Evolutionary conservation across 2,888 invertebrate species (phyloP).

Genomic region (Drosophila putrida): DNA sequence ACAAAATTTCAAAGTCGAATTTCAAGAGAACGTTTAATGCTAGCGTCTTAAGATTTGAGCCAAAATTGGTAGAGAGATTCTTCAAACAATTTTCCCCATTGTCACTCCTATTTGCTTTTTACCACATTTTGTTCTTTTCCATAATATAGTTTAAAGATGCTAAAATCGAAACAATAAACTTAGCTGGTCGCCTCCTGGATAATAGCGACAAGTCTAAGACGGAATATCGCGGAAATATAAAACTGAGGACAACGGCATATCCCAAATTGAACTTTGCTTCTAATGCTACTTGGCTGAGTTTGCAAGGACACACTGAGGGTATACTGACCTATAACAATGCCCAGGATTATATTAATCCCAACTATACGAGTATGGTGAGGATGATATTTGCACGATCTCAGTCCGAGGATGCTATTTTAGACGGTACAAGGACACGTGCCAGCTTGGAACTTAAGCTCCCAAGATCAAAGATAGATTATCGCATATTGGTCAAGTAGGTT

Average conservation of each 20-base stretch:
- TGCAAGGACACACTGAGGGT: slow-evolving; percentile 90
- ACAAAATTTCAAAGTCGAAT: too few species aligned
- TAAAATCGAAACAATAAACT: slow-evolving; percentile 85
- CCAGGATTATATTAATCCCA: slow-evolving; percentile 87
- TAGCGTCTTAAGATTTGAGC: too few species aligned
- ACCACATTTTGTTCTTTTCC: too few species aligned
- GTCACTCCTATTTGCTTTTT: too few species aligned
- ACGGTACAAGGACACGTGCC: slow-evolving; percentile 86
- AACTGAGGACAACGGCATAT: slow-evolving; percentile 91
- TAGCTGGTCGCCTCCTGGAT: slow-evolving; percentile 86
- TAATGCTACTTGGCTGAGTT: slow-evolving; percentile 88
- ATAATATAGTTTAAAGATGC: slow-evolving; percentile 82
- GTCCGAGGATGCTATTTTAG: slow-evolving; percentile 87
- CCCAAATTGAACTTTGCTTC: slow-evolving; percentile 90
- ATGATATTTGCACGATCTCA: slow-evolving; percentile 88
- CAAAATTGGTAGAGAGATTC: too few species aligned
- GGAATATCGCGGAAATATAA: slow-evolving; percentile 88
- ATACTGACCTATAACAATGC: slow-evolving; percentile 90
- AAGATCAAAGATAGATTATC: slow-evolving; percentile 89
- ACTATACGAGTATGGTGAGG: slow-evolving; percentile 88
- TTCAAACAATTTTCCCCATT: too few species aligned
- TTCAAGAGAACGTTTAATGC: too few species aligned
- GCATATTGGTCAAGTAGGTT: slow-evolving; percentile 86
- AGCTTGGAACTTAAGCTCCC: slow-evolving; percentile 89
- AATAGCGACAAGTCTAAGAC: slow-evolving; percentile 84